These are phyloP conservation scores for Berghia stephanieae DNA, from an alignment of 1,140 invertebrate species.

Conservation along the genomic window DNA sequence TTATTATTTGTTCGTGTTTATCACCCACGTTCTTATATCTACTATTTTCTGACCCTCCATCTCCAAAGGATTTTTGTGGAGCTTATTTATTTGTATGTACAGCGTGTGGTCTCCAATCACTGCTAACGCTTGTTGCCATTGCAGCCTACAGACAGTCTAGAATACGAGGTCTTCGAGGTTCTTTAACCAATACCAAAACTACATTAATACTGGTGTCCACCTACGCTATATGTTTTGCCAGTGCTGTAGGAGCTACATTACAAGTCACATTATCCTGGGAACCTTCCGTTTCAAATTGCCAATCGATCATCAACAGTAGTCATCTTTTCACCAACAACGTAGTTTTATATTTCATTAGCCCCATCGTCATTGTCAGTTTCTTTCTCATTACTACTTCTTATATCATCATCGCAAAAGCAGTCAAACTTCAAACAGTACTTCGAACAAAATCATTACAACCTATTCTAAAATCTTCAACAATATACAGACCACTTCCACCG, in stretches of 20 bases:
- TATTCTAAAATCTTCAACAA: background rate
- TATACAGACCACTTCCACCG: background rate
- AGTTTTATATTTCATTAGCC: slow-evolving; percentile 50
- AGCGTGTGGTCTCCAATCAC: slow-evolving; percentile 46
- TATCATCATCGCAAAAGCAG: slow-evolving; percentile 42
- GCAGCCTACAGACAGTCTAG: slow-evolving; percentile 46
- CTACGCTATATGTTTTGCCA: slow-evolving; percentile 42
- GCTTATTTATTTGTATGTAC: slow-evolving; percentile 47
- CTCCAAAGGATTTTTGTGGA: slow-evolving; percentile 49
- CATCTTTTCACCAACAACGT: slow-evolving; percentile 44
- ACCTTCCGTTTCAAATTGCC: slow-evolving; percentile 40
- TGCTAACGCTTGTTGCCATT: slow-evolving; percentile 48
- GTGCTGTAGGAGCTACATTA: slow-evolving; percentile 45
- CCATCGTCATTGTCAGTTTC: slow-evolving; percentile 45
- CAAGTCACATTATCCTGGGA: slow-evolving; percentile 47
- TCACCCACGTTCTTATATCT: slow-evolving; percentile 50
- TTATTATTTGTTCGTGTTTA: slow-evolving; percentile 49
- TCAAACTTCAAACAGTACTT: slow-evolving; percentile 36
- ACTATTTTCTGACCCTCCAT: slow-evolving; percentile 45
- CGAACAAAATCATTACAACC: slow-evolving; percentile 15
- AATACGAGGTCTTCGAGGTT: slow-evolving; percentile 41
- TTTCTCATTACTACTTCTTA: slow-evolving; percentile 43
- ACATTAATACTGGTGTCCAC: slow-evolving; percentile 43
- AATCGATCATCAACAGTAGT: slow-evolving; percentile 44
- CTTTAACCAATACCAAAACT: slow-evolving; percentile 37